These are phyloP conservation scores for Opisthocomus hoazin DNA, from an alignment of 2,113 vertebrate species.

Conservation along the genomic window DNA sequence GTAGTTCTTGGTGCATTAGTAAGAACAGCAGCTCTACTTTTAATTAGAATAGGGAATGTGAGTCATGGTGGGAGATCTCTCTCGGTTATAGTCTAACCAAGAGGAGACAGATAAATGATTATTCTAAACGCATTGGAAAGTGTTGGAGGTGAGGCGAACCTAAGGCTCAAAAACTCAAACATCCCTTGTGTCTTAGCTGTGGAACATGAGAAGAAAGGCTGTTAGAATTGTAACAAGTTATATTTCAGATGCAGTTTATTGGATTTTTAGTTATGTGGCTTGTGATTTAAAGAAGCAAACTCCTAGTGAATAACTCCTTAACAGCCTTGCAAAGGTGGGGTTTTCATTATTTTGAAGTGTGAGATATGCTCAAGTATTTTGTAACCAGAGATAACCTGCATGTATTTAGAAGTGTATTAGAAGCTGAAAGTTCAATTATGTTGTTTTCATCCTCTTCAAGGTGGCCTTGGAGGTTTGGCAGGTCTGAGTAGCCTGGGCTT, in stretches of 20 bases:
- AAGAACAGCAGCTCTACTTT: not conserved
- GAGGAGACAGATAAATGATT: not conserved
- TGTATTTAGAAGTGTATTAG: not conserved
- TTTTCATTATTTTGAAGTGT: not conserved
- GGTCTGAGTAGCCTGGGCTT: constrained; percentile 79
- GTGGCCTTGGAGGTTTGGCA: constrained; percentile 78
- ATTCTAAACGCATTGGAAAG: not conserved
- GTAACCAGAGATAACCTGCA: not conserved
- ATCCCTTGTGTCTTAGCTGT: not conserved
- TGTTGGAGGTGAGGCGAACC: not conserved
- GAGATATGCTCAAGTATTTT: not conserved
- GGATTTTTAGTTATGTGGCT: not conserved
- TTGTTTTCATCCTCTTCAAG: constrained; percentile 52
- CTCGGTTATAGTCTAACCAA: not conserved
- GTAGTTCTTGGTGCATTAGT: not conserved
- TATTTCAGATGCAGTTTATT: not conserved
- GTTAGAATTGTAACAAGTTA: not conserved
- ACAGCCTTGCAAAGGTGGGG: not conserved
- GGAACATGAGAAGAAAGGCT: not conserved
- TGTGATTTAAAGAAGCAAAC: not conserved
- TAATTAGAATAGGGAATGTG: not conserved
- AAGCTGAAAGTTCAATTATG: not conserved
- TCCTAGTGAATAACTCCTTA: not conserved
- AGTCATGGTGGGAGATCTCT: not conserved
- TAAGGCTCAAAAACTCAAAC: not conserved